Conservation (phyloP, 2,888 invertebrate species). For the Drosophila colorata region DNA sequence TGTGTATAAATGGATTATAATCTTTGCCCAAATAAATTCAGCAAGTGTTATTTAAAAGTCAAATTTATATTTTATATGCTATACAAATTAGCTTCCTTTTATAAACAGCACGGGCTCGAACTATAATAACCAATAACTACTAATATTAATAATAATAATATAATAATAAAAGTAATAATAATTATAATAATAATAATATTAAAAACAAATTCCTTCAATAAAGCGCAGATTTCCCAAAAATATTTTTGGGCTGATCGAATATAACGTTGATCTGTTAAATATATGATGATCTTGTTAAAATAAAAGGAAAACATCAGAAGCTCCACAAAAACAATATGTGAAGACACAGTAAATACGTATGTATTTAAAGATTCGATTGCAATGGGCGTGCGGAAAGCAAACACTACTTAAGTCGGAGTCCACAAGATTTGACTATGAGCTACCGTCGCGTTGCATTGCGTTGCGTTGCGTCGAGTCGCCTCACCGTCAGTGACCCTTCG, state of each 20-base stretch:
- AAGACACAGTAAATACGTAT: conserved; percentile 36
- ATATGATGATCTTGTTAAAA: conserved; percentile 48
- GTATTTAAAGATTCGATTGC: conserved; percentile 48
- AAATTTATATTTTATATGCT: no score
- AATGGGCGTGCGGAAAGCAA: conserved; percentile 50
- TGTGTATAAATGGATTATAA: no score
- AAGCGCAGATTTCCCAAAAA: no score
- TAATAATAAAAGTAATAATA: no score
- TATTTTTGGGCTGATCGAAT: background rate
- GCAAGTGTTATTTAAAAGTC: no score
- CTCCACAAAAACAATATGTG: conserved; percentile 32
- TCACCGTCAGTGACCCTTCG: conserved; percentile 23
- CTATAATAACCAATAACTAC: no score
- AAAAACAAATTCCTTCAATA: no score
- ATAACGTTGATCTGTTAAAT: conserved; percentile 47
- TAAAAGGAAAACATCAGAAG: conserved; percentile 22
- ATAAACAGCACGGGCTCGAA: no score
- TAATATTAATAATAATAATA: no score
- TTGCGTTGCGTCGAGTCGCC: background rate
- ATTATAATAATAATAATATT: no score
- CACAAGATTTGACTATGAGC: conserved; percentile 29
- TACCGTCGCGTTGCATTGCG: conserved; percentile 16
- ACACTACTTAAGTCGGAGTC: conserved; percentile 40
- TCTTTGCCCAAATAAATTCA: no score
- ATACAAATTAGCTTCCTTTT: no score